Percentiles rank a stretch among this genome's conserved stretches.
These are phyloP conservation scores for Seriola aureovittata DNA, from an alignment of 2,113 vertebrate species.

Conservation along the genomic window DNA sequence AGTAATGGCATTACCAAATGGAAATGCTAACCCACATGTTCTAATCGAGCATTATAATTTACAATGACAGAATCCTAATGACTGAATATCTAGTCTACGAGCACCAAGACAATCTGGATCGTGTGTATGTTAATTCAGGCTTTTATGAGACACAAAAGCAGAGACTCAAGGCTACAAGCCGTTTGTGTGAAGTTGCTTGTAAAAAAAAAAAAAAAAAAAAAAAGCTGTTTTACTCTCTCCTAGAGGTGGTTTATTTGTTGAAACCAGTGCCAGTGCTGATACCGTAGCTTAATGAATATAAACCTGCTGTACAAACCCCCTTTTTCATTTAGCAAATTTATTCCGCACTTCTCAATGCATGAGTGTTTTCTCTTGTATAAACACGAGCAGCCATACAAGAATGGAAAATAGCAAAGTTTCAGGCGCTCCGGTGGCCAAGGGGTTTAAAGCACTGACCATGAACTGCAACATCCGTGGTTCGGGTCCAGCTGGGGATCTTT, in stretches of 20 bases:
- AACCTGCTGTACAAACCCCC: background rate
- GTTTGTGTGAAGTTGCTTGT: conserved; percentile 21
- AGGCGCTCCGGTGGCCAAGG: background rate
- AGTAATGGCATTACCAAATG: conserved; percentile 60
- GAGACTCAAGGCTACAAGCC: background rate
- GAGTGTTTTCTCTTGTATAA: conserved; percentile 3
- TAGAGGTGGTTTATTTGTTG: background rate
- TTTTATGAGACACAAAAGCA: conserved; percentile 31
- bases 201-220: background rate
- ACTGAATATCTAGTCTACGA: conserved; percentile 33
- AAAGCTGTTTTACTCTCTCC: background rate
- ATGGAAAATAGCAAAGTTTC: conserved; percentile 25
- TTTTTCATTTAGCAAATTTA: conserved; percentile 6
- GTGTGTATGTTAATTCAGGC: conserved; percentile 11
- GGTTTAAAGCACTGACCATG: background rate
- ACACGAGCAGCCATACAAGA: background rate
- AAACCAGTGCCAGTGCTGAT: background rate
- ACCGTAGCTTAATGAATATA: background rate
- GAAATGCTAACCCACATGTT: conserved; percentile 53
- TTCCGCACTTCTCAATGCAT: conserved; percentile 4
- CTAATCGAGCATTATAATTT: conserved; percentile 53
- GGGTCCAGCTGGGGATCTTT: background rate
- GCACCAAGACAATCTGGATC: conserved; percentile 27
- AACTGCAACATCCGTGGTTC: background rate
- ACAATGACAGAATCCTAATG: conserved; percentile 56